Evolutionary conservation across 2,113 vertebrate species (phyloP), one percentile per base, ranked within the genome.

Genomic region (Erinaceus europaeus): DNA sequence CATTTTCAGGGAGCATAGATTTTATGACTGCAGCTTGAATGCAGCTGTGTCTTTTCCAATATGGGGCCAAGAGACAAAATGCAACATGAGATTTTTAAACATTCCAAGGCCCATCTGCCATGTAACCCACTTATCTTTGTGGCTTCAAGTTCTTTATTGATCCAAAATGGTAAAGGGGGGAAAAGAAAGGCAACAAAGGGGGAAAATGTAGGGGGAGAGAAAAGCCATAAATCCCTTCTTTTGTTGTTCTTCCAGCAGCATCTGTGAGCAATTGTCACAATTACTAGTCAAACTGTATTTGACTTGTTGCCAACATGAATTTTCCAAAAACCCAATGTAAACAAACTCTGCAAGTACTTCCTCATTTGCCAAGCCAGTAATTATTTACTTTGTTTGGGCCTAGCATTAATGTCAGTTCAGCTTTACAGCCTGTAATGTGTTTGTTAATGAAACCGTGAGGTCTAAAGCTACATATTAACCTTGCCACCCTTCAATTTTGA

Each of bases 181-280:
- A 85, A 64, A 50, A 65, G 67, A 96, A 95, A 97, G 59, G 93
- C 96, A 96, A 97, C 95, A 97, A 97, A 97, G 91, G 92, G 92
- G 94, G 40, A 96, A 97, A 97, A 96, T 95, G 88, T 91, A 96
- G 90, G 83, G 95, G 74, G 92, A 97, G 91, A 96, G 96, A 93
- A 86, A 94, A 96, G 93, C 89, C 93, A 96, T 97, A 96, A 97
- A 97, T 97, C 94, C 94, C 92, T 96, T 97, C 96, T 97, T 97
- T 97, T 97, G 97, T 97, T 98, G 95, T 96, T 97, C 96, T 97
- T 98, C 97, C 96, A 97, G 95, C 97, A 97, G 97, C 98, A 98
- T 98, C 97, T 97, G 92, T 94, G 96, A 97, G 97, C 97, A 98
- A 98, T 98, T 98, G 98, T 97, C 97, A 96, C 97, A 97, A 97